Evolutionary conservation across 2,888 invertebrate genomes (phyloP), one percentile per base, ranked within the genome.

Genomic region (Cephonodes hylas): DNA sequence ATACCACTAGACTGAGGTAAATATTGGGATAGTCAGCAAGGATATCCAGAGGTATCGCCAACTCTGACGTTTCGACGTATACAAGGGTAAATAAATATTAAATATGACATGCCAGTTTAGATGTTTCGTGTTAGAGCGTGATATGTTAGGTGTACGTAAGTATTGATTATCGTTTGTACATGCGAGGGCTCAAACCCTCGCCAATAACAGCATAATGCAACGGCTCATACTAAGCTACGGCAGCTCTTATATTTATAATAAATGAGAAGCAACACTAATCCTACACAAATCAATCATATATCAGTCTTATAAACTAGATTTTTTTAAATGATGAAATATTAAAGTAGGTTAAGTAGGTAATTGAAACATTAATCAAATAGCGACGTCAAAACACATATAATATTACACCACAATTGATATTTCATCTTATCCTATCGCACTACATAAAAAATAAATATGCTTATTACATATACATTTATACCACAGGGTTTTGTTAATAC

Each of bases 241-340:
- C 53, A 60, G 48, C 42, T 38, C 57, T 38, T 58, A 71, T 60
- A 63, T 66, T 64, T 63, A 66, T 66, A 74, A 75, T 70, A 72
- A 70, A 59, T 64, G 71, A 75, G 66, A 70, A 72, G 71, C 65
- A 58, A 66, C 66, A 68, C 69, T 66, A 73, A 66, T 64, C 61
- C 76, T 79, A 76, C 27, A 72, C 67, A 86, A 86, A 77, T 72
- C 80, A 88, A 86, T 77, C 78, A 77, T 86, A 71, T 70, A 84
- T 90, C 91, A 91, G 90, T 91, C 91, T 91, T 91, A 91, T 89
- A 85, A 81, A 89, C 90, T 53, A 53, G 25, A 45, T 90, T 85
- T 75, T 79, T 80, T 79, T 80, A 81, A 83, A 83, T 83, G 79
- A 74, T 74, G 60, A 73, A 68, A 72, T 69, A 65, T 65, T 62